Evolutionary conservation across 2,797 vertebrate genomes (phyloP), one percentile per base, ranked within the genome.

Genomic region (Cyprinodon diabolis): DNA sequence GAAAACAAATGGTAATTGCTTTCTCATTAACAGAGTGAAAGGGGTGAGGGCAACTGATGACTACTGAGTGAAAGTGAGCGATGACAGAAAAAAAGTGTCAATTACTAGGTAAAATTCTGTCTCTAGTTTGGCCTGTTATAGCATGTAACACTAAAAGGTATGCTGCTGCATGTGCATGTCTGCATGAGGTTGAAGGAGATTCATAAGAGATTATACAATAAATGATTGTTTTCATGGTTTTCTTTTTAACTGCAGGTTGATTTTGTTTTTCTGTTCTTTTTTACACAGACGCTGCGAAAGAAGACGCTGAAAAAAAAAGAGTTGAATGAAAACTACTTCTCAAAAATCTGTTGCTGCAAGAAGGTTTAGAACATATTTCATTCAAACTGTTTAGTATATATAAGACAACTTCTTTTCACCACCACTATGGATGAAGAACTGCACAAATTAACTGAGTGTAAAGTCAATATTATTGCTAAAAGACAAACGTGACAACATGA

Each of bases 21-120:
- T 94, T 94, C 94, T 95, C 92, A 91, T 95, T 94, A 95, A 92
- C 88, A 76, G 83, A 84, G 79, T 84, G 88, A 80, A 88, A 84
- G 82, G 90, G 83, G 81, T 68, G 85, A 85, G 84, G 85, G 91
- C 88, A 89, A 89, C 91, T 95, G 94, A 95, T 91, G 92, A 94
- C 87, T 89, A 79, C 85, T 69, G 87, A 82, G 83, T 89, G 90
- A 93, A 92, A 94, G 90, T 92, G 89, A 91, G 85, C 71, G 89
- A 90, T 79, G 82, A 83, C 37, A 84, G 86, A 82, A 85, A 49
- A 30, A 85, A 57, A 78, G 79, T 81, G 70, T 62, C 43, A 88
- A 83, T 75, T 89, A 84, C 87, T 86, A 78, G 83, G 70, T 78
- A 79, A 75, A 89, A 85, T 89, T 79, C 72, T 77, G 89, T 84